Conservation (phyloP, 1,140 invertebrate genomes). For the Leptestheria dahalacensis region DNA sequence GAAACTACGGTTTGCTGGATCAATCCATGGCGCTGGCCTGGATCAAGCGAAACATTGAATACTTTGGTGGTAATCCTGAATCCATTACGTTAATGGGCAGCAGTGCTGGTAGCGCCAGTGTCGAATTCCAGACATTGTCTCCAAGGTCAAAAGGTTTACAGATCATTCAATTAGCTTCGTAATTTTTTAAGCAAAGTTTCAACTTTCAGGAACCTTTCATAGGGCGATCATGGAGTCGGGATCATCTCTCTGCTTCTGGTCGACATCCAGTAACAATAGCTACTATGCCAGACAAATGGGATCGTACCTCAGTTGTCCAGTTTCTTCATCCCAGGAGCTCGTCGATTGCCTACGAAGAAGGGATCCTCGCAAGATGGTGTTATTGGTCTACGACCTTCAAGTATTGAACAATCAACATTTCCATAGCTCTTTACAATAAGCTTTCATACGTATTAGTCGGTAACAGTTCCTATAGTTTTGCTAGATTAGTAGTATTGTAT, state of each 20-base stretch:
- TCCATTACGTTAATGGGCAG: slow-evolving; percentile 16
- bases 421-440: too few relatives aligned
- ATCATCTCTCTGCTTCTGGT: slow-evolving; percentile 59
- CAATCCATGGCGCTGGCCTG: slow-evolving; percentile 35
- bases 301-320: slow-evolving; percentile 39
- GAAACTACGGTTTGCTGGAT: slow-evolving; percentile 31
- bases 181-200: not conserved
- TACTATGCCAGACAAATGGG: slow-evolving; percentile 45
- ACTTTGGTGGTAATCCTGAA: slow-evolving; percentile 15
- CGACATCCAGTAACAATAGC: slow-evolving; percentile 42
- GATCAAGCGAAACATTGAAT: slow-evolving; percentile 35
- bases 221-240: slow-evolving; percentile 61
- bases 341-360: slow-evolving; percentile 47
- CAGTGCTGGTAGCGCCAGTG: slow-evolving; percentile 25
- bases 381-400: too few relatives aligned
- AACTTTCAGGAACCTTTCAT: slow-evolving; percentile 44
- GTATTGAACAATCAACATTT: too few relatives aligned
- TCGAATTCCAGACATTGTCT: slow-evolving; percentile 19
- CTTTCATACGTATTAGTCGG: too few relatives aligned
- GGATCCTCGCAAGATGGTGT: too few relatives aligned
- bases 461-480: too few relatives aligned
- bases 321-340: slow-evolving; percentile 36
- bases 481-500: too few relatives aligned
- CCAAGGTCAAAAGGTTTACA: slow-evolving; percentile 14
- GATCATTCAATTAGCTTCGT: not conserved